Conservation (phyloP, 1,140 invertebrate genomes). For the Bombus cullumanus region DNA sequence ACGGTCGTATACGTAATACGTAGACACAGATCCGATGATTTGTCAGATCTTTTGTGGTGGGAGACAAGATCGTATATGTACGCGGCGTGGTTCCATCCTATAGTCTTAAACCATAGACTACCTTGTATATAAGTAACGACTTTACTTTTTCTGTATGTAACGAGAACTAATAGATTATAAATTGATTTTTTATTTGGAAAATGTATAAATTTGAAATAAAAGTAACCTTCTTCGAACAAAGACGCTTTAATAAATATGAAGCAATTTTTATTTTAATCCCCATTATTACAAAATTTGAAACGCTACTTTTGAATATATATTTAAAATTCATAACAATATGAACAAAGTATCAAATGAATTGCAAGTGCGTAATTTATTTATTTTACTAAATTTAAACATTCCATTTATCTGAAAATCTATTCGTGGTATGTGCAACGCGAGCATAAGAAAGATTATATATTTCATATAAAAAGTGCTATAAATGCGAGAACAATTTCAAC, state of each 20-base stretch:
- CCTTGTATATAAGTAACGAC: background rate
- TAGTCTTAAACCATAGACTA: background rate
- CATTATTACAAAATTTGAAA: conserved; percentile 18
- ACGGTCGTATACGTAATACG: background rate
- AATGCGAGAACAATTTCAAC: background rate
- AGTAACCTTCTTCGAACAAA: background rate
- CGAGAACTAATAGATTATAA: background rate
- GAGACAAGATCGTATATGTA: too few species aligned
- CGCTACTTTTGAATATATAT: conserved; percentile 2
- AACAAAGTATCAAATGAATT: conserved; percentile 27
- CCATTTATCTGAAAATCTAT: background rate
- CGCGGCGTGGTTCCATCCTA: background rate
- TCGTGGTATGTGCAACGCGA: background rate
- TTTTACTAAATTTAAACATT: background rate
- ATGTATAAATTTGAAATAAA: conserved; percentile 3
- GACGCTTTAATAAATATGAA: background rate
- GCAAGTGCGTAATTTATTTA: background rate
- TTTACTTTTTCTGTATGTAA: background rate
- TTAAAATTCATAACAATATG: conserved; percentile 21
- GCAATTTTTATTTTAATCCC: background rate
- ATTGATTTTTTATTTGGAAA: background rate
- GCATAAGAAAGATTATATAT: background rate
- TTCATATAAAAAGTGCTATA: background rate
- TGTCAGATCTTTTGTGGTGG: too few species aligned
- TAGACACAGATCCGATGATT: background rate